Conservation (phyloP, 2,888 invertebrate species). For the Platynereis dumerilii region DNA sequence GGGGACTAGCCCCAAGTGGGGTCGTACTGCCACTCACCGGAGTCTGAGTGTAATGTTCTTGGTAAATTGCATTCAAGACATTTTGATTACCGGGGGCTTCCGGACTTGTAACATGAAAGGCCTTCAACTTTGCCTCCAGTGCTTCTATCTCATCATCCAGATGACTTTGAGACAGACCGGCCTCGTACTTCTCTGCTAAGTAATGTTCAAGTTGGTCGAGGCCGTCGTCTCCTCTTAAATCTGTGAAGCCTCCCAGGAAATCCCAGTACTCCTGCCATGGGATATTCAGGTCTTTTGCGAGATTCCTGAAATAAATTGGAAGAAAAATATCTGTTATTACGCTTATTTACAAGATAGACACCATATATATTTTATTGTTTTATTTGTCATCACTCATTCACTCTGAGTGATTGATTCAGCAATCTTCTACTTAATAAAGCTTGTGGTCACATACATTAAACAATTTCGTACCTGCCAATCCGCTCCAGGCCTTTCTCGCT, state of each 20-base stretch:
- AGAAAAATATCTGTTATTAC: too few relatives aligned
- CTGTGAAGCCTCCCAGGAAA: conserved; percentile 81
- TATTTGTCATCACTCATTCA: too few relatives aligned
- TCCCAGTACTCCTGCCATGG: conserved; percentile 93
- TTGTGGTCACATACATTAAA: too few relatives aligned
- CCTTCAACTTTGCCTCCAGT: not conserved
- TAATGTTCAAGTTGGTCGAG: conserved; percentile 77
- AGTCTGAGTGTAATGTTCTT: too few relatives aligned
- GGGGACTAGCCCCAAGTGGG: too few relatives aligned
- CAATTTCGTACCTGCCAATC: conserved; percentile 71
- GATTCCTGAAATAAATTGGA: conserved; percentile 46
- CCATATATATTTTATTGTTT: too few relatives aligned
- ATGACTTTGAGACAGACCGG: not conserved
- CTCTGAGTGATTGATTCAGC: too few relatives aligned
- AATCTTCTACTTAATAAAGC: too few relatives aligned
- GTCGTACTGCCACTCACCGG: too few relatives aligned
- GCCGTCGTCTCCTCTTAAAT: conserved; percentile 78
- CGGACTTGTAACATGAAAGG: not conserved
- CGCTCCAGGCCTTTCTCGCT: conserved; percentile 87
- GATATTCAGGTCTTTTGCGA: conserved; percentile 51
- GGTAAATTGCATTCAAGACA: too few relatives aligned
- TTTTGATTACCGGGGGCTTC: too few relatives aligned
- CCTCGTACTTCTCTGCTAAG: conserved; percentile 65
- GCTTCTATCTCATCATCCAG: conserved; percentile 1
- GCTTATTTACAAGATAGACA: too few relatives aligned